These are phyloP conservation scores for Eristalis pertinax DNA, from an alignment of 2,888 invertebrate genomes.

Conservation along the genomic window DNA sequence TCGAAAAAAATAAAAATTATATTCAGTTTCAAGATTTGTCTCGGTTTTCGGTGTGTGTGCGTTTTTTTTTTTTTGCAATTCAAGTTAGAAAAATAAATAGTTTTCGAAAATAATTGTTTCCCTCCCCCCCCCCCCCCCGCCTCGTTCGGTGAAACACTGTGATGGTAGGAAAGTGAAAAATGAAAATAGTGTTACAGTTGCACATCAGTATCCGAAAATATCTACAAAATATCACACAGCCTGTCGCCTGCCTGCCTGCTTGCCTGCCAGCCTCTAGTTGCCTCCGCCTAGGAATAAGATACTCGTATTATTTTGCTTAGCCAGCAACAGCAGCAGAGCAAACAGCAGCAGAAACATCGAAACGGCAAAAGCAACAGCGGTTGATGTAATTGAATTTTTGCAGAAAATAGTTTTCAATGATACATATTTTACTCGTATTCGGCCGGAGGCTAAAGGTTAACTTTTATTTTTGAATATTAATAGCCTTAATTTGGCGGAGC, in stretches of 20 bases:
- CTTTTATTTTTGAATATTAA: constrained; percentile 52
- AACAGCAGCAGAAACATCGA: neutral
- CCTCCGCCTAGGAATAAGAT: constrained; percentile 55
- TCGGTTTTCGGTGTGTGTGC: too few species aligned
- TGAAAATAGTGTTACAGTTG: constrained; percentile 71
- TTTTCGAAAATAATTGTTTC: neutral
- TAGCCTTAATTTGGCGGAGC: constrained; percentile 56
- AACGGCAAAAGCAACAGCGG: constrained; percentile 24
- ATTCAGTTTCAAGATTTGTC: too few species aligned
- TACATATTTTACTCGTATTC: constrained; percentile 64
- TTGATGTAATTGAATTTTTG: constrained; percentile 67
- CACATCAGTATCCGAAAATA: constrained; percentile 71
- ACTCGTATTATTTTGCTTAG: constrained; percentile 66
- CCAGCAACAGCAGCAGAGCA: constrained; percentile 42
- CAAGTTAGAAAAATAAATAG: neutral
- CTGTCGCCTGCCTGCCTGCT: constrained; percentile 24
- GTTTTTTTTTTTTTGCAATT: too few species aligned
- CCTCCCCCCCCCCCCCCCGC: too few species aligned
- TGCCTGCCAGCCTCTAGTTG: constrained; percentile 1
- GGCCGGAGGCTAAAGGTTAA: constrained; percentile 66
- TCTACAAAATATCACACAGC: constrained; percentile 27
- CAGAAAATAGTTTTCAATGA: constrained; percentile 70
- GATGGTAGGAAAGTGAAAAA: constrained; percentile 39
- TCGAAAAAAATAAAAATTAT: too few species aligned
- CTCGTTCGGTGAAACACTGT: too few species aligned